Evolutionary conservation across 2,113 vertebrate species (phyloP), one percentile per base, ranked within the genome.

Genomic region (Gymnobelideus leadbeateri): DNA sequence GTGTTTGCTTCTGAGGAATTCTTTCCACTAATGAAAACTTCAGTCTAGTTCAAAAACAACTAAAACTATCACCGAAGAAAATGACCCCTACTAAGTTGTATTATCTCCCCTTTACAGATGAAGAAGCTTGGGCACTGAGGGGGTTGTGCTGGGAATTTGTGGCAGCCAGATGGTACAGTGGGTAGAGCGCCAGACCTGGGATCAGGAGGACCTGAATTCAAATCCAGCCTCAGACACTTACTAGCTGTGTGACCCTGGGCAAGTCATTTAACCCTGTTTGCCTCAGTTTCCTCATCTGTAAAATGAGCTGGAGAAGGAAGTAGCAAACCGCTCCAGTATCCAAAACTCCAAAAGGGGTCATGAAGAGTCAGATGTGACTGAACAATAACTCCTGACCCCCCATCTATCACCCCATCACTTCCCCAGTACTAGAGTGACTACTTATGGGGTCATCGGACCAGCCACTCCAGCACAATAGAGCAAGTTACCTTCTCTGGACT

Each of bases 401-500:
- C 26, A 57, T 28, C 8, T n/a, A 19, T 68, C 61, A 61, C 57
- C 3, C 61, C n/a, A 43, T 77, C 68, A 77, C 37, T 77, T 77
- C 68, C 89, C 57, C 26, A 28, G 31, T 89, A 90, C 89, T 52
- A 53, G 47, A 28, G 55, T 49, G 24, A 28, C 49, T 77, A 10
- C 53, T 28, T n/a, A n/a, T 90, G 49, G 55, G 46, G 53, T 14
- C 49, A 28, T 25, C 9, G 25, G 50, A 43, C 16, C 0, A 57
- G 46, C 47, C 26, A 49, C 46, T 91, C 54, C 19, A 0, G 50
- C 0, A 84, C 4, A 0, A 49, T 8, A 84, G 50, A 19, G 68
- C 4, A 23, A 19, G 93, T 94, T 98, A 99, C 99, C 99, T 99
- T 98, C 99, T 99, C 97, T 99, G 99, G 93, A 99, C 98, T 98